Conservation (phyloP, 2,113 vertebrate genomes). For the Tylochromis polylepis region DNA sequence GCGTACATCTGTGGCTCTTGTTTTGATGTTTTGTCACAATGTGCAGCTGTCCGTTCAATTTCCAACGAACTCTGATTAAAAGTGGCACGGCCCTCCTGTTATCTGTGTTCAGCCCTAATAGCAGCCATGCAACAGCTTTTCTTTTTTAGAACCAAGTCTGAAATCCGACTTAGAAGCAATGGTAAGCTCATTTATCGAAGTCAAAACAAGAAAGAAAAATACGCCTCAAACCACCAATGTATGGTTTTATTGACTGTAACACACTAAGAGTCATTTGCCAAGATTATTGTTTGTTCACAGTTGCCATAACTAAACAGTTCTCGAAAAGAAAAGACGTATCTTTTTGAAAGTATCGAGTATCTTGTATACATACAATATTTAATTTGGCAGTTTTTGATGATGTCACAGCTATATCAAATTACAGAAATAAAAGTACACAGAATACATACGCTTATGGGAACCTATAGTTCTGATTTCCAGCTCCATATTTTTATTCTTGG, state of each 20-base stretch:
- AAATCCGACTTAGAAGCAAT: background rate
- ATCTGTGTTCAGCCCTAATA: conserved; percentile 46
- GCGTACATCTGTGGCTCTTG: conserved; percentile 59
- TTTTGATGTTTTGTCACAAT: conserved; percentile 62
- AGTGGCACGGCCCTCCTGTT: conserved; percentile 16
- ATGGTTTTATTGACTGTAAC: background rate
- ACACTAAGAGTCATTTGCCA: background rate
- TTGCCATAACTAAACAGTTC: background rate
- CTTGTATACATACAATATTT: background rate
- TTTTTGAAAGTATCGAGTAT: background rate
- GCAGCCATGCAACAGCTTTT: background rate
- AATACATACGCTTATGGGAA: too few relatives aligned
- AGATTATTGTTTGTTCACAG: background rate
- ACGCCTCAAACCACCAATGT: background rate
- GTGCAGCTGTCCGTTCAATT: conserved; percentile 56
- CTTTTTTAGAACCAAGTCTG: background rate
- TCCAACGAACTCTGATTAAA: conserved; percentile 57
- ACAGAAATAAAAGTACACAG: background rate
- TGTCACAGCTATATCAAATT: background rate
- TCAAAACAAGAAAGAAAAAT: background rate
- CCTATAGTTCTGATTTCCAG: background rate
- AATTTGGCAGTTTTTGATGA: background rate
- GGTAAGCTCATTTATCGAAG: background rate
- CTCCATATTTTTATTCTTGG: background rate
- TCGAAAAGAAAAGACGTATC: background rate